Evolutionary conservation across 2,113 vertebrate genomes (phyloP), one percentile per base, ranked within the genome.

Genomic region (Thomomys bottae): DNA sequence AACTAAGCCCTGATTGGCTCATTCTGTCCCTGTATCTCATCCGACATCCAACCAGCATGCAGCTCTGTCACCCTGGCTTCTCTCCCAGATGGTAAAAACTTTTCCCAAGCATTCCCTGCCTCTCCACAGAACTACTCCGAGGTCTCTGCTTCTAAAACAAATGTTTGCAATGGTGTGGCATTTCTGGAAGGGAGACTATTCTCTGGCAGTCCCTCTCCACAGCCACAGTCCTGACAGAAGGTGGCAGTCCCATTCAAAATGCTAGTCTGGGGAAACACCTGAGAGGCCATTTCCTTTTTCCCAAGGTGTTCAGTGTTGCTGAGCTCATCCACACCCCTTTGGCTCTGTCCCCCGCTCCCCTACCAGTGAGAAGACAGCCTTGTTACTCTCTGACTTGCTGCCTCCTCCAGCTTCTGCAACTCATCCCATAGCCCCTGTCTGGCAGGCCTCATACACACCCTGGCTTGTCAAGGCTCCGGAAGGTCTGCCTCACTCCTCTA

Each of bases 391-490:
- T 73, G 57, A 18, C 40, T 40, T 36, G 26, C 26, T 6, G 12
- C 57, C 32, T 20, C 77, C 36, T 64, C 66, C 6, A 5, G 67
- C 38, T 9, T 36, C 14, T 15, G 28, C 34, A 10, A 76, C 45
- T 78, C 57, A 34, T 6, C 42, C 64, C 6, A 1, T 0, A 63
- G 70, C 3, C 28, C 67, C 88, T 83, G 93, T 61, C 90, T 83
- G 93, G 49, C 66, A 88, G 92, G 73, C 40, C 75, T 94, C 82
- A 76, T 0, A 0, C 61, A 80, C 67, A 88, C 90, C 73, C 40
- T 34, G 49, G 49, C 36, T 49, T 94, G 78, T 93, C 96, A 94
- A 54, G 82, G 49, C 61, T 45, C 80, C 17, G 0, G 89, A 85
- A 96, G 42, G 75, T 42, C 49, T 11, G 28, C 38, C 92, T 80